Conservation (phyloP, 2,113 vertebrate species). For the Himantopus leucocephalus region DNA sequence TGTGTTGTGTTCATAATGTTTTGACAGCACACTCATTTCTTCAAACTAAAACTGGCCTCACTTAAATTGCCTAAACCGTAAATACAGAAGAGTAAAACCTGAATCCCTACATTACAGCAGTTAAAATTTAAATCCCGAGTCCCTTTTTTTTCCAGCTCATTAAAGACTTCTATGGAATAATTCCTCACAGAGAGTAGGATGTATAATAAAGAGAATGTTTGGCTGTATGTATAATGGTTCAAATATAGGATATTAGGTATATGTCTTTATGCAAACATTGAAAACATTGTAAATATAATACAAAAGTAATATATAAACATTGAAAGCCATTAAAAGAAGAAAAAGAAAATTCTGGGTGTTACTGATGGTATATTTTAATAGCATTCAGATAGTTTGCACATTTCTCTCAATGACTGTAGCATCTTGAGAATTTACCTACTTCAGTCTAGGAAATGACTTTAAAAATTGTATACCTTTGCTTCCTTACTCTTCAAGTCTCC, state of each 20-base stretch:
- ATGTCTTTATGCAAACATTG: background rate
- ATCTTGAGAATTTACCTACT: background rate
- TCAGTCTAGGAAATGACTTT: background rate
- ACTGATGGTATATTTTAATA: background rate
- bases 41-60: background rate
- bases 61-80: background rate
- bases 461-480: background rate
- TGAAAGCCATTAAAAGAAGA: background rate
- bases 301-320: background rate
- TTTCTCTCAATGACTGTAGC: background rate
- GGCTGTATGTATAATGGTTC: background rate
- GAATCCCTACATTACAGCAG: background rate
- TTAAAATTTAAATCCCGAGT: background rate
- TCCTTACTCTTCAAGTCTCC: background rate
- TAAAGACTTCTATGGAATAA: background rate
- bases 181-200: background rate
- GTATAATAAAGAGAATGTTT: background rate
- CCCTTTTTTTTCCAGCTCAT: rapidly evolving
- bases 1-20: background rate
- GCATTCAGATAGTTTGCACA: background rate
- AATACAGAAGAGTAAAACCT: background rate
- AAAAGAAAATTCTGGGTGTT: background rate
- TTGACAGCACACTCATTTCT: background rate
- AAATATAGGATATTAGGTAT: background rate
- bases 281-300: background rate